Base-by-base conservation (phyloP, 2,797 vertebrate species). In the Malacoctenus gilli region DNA sequence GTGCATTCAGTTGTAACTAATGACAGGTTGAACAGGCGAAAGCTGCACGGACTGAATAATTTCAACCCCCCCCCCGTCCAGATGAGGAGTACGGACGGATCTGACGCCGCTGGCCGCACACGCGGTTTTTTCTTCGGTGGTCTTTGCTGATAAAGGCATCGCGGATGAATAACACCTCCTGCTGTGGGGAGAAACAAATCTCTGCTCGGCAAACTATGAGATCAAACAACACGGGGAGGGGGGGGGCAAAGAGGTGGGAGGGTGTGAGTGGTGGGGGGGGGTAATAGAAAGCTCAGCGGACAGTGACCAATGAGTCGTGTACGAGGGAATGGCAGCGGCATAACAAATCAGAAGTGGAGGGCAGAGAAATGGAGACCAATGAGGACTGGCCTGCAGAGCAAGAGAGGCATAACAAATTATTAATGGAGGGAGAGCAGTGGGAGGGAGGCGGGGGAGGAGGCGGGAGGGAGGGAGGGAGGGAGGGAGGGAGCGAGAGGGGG, bases 261-360 rank as follows among this genome's bases (percentile, higher is more conserved):
- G 6, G 39, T 39, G 37, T 23, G 37, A 28, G 48, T 44, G 6
- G 39, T 39, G 37, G 23, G 37, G 25, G 48, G 53, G 66, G 66
- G 60, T 68, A 73, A 83, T 60, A 62, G 75, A 87, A 87, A 82
- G 71, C 75, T 83, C 75, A 75, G 62, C 14, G 42, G 64, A 85
- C 81, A 37, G 23, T 72, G 49, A 87, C 84, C 80, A 78, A 83
- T 83, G 87, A 82, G 81, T 79, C 22, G 14, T 69, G 75, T 55
- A 36, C 2, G 8, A 37, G 57, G 56, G 73, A 62, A 73, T 66
- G 80, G 75, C 64, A 50, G 66, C 9, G 49, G 82, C 56, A 78
- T 82, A 75, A 80, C 82, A 82, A 83, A 84, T 82, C 77, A 75
- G 71, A 75, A 31, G 22, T 44, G 46, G 47, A 51, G 58, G 59